These are phyloP conservation scores for Aspidiotus rigidus DNA, from an alignment of 2,888 invertebrate genomes.

Conservation along the genomic window DNA sequence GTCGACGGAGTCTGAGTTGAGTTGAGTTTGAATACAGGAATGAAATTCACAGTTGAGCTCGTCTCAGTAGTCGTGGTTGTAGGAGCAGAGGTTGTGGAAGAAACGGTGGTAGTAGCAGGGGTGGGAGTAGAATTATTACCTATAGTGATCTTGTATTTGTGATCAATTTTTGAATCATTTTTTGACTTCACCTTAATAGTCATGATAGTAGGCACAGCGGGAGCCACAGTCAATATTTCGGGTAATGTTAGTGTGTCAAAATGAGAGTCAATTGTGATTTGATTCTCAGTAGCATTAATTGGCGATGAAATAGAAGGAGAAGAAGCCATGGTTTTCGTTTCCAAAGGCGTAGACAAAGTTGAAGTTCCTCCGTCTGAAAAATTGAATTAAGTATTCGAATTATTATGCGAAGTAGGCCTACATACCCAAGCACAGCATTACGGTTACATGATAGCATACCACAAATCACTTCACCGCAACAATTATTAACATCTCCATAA, in stretches of 20 bases:
- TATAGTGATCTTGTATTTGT: neutral
- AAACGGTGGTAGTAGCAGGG: slow-evolving; percentile 17
- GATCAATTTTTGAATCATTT: slow-evolving; percentile 13
- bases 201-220: neutral
- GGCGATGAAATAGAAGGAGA: no score
- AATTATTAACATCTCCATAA: slow-evolving; percentile 41
- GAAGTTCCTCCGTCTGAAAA: no score
- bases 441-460: slow-evolving; percentile 42
- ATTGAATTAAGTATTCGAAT: no score
- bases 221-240: no score
- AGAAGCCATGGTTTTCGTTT: no score
- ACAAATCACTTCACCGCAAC: slow-evolving; percentile 50
- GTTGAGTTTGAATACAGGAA: slow-evolving; percentile 7
- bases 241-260: no score
- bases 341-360: no score
- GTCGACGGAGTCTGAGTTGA: neutral
- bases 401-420: no score
- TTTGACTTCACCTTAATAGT: slow-evolving; percentile 14
- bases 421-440: no score
- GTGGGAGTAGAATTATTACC: slow-evolving; percentile 42
- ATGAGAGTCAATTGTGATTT: no score
- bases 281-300: no score
- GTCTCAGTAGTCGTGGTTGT: neutral
- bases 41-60: neutral
- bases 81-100: neutral